A percentile compares a stretch with the other conserved stretches of the same genome.
Evolutionary conservation across 1,140 invertebrate genomes (phyloP).

Genomic region (Bombyx mori): DNA sequence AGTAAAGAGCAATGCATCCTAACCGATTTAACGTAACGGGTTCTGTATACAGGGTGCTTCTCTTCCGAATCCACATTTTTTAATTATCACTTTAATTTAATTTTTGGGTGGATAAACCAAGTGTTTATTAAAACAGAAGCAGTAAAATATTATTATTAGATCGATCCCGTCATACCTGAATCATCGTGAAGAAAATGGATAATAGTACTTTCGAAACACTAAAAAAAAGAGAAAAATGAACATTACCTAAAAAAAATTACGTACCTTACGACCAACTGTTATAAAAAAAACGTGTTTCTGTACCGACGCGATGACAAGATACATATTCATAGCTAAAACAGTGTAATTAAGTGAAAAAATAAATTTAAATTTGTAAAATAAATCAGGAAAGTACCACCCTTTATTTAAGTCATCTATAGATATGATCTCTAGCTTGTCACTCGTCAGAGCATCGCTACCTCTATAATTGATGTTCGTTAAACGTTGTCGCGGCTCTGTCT

Average conservation of each 20-base stretch:
- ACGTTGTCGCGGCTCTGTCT: neutral
- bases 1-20: constrained; percentile 33
- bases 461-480: constrained; percentile 37
- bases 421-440: constrained; percentile 27
- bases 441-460: constrained; percentile 38
- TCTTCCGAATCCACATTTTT: neutral
- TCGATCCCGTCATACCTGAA: too few species aligned
- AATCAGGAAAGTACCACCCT: constrained; percentile 34
- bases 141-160: too few species aligned
- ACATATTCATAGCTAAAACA: neutral
- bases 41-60: constrained; percentile 24
- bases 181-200: too few species aligned
- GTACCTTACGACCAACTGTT: too few species aligned
- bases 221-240: too few species aligned
- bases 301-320: neutral
- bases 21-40: constrained; percentile 25
- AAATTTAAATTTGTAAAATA: constrained; percentile 20
- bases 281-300: neutral
- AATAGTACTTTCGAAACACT: too few species aligned
- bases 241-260: too few species aligned
- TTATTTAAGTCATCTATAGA: constrained; percentile 29
- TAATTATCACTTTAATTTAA: neutral
- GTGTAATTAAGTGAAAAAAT: constrained; percentile 1
- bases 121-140: too few species aligned
- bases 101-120: neutral